phyloP scores from a whole-genome alignment of 2,797 vertebrate genomes.

The Phoeniculus purpureus region DNA sequence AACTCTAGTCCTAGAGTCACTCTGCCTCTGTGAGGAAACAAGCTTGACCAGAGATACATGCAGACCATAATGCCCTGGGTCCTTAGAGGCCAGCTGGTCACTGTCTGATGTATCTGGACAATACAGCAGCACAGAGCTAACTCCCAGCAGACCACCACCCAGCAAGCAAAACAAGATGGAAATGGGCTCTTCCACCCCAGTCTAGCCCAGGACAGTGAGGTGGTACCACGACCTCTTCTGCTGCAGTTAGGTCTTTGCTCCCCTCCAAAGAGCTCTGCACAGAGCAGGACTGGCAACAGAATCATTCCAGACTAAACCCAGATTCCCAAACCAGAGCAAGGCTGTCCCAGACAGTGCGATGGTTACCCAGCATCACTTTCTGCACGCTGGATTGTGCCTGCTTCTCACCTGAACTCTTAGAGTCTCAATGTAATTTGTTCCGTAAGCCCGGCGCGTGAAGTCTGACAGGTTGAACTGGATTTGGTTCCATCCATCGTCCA shows the following conservation, averaged over 20 bases:
- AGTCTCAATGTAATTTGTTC: constrained; percentile 96
- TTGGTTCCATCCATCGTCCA: constrained; percentile 98
- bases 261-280: neutral
- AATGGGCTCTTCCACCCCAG: neutral
- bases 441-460: constrained; percentile 94
- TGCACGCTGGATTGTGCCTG: neutral
- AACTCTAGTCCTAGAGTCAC: neutral
- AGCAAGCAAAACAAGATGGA: neutral
- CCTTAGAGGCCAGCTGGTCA: fast-evolving
- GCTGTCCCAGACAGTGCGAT: neutral
- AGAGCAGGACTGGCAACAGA: neutral
- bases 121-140: neutral
- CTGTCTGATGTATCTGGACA: neutral
- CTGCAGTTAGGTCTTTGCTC: neutral
- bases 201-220: neutral
- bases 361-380: fast-evolving
- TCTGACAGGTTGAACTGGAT: constrained; percentile 97
- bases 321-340: neutral
- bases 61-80: fast-evolving
- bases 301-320: fast-evolving
- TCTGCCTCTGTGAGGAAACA: neutral
- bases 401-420: constrained; percentile 90
- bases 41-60: neutral
- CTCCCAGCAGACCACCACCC: neutral
- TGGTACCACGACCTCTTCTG: neutral